Evolutionary conservation across 2,797 vertebrate genomes (phyloP), one percentile per base, ranked within the genome.

Genomic region (Acanthiza pusilla): DNA sequence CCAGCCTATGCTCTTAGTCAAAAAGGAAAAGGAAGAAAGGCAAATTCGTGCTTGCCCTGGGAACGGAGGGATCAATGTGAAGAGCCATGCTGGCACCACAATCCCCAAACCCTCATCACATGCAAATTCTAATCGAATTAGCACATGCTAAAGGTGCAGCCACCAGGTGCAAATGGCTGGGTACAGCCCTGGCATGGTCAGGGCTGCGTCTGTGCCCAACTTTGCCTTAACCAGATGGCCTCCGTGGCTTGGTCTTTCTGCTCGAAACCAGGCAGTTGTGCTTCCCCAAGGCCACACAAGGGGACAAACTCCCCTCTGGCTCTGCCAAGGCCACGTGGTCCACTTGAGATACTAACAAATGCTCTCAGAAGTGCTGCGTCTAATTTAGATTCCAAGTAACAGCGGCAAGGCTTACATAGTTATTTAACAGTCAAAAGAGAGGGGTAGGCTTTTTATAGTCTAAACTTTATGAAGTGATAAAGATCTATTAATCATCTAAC

Each of bases 401-500:
- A 91, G 68, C 74, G 89, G 61, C 74, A 58, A 94, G 70, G 67
- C 55, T 90, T 54, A 45, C 68, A 55, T 53, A 67, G 86, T 81
- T 92, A 84, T 91, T 97, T 91, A 94, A 70, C 87, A 83, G 74
- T 82, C 47, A 72, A n/a, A 85, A 88, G 89, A 90, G 73, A 88
- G 57, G 54, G 54, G 51, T 73, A 86, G 43, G 80, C 57, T 95
- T 95, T 97, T 95, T 94, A 94, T 89, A 96, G 93, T 74, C 58
- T 90, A 94, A 96, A 91, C 80, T 96, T 90, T 43, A 68, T 61
- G 66, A 91, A 96, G 74, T 76, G 93, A 96, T 97, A 97, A 94
- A 87, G 75, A 96, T 96, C 96, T 96, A 68, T 95, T 96, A 96
- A 90, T 96, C 93, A 94, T 94, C 91, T 94, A 88, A 87, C 94